phyloP scores from a whole-genome alignment of 2,113 vertebrate genomes.

The Chloebia gouldiae region DNA sequence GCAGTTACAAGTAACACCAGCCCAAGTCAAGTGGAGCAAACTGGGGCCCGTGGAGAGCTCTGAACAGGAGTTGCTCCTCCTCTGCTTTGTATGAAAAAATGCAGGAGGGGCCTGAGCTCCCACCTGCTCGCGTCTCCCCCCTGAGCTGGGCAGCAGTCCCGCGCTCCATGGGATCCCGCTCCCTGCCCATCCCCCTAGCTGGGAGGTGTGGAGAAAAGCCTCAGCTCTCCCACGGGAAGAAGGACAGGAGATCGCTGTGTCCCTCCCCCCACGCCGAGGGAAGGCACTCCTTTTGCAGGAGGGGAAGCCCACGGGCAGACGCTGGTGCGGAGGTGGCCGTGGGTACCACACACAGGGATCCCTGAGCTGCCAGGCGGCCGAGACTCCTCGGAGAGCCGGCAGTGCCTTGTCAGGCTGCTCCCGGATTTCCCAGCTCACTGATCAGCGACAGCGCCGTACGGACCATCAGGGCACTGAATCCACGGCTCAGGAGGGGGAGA shows the following conservation, averaged over 20 bases:
- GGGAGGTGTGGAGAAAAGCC: neutral
- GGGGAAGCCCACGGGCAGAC: neutral
- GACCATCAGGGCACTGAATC: neutral
- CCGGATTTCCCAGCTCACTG: constrained; percentile 14
- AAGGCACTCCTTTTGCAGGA: neutral
- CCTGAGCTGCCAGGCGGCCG: neutral
- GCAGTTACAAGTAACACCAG: neutral
- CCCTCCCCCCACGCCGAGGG: fast-evolving
- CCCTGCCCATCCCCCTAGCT: neutral
- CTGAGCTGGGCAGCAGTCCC: neutral
- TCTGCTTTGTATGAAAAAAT: neutral
- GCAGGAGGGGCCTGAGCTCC: neutral
- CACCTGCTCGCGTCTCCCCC: neutral
- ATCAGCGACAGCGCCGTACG: neutral
- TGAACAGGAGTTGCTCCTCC: neutral
- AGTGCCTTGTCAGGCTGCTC: neutral
- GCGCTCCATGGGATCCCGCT: fast-evolving
- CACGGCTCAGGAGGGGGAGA: neutral
- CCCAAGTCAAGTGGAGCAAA: neutral
- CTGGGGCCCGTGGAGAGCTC: neutral
- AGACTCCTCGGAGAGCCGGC: neutral
- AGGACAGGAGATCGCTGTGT: neutral
- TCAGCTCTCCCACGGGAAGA: neutral
- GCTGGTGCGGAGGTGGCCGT: neutral
- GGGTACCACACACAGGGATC: neutral